A percentile compares a stretch with the other conserved stretches of the same genome.
phyloP scores from a whole-genome alignment of 2,888 invertebrate species.

The Conomelus anceps region DNA sequence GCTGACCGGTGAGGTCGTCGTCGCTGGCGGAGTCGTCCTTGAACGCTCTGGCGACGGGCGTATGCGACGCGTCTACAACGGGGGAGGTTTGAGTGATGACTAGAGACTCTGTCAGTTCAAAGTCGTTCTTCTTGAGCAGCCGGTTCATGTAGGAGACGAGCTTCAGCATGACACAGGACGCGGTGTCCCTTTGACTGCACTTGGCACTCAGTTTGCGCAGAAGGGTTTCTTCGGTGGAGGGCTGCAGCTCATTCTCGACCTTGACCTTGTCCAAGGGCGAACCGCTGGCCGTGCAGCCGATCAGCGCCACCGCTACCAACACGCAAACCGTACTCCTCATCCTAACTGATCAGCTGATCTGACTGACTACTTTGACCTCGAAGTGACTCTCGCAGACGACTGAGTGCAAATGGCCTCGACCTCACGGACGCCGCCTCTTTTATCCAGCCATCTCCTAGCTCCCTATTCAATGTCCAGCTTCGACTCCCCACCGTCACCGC shows the following conservation, averaged over 20 bases:
- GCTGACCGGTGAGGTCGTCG: slow-evolving; percentile 51
- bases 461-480: neutral
- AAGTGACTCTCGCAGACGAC: neutral
- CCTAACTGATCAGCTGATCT: neutral
- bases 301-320: neutral
- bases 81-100: slow-evolving; percentile 59
- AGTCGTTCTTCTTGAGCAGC: slow-evolving; percentile 68
- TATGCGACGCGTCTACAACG: slow-evolving; percentile 48
- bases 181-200: slow-evolving; percentile 69
- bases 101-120: slow-evolving; percentile 68
- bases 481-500: neutral
- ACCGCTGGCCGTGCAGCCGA: neutral
- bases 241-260: slow-evolving; percentile 19
- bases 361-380: neutral
- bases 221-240: slow-evolving; percentile 56
- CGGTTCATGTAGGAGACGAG: slow-evolving; percentile 75
- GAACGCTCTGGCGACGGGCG: slow-evolving; percentile 40
- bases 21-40: slow-evolving; percentile 42
- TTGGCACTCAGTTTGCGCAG: slow-evolving; percentile 68
- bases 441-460: neutral
- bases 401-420: slow-evolving; percentile 7
- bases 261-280: slow-evolving; percentile 24
- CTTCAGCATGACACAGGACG: slow-evolving; percentile 76
- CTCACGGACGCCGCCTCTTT: neutral
- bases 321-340: neutral